phyloP scores from a whole-genome alignment of 1,140 invertebrate genomes.

The Drosophila lacertosa region DNA sequence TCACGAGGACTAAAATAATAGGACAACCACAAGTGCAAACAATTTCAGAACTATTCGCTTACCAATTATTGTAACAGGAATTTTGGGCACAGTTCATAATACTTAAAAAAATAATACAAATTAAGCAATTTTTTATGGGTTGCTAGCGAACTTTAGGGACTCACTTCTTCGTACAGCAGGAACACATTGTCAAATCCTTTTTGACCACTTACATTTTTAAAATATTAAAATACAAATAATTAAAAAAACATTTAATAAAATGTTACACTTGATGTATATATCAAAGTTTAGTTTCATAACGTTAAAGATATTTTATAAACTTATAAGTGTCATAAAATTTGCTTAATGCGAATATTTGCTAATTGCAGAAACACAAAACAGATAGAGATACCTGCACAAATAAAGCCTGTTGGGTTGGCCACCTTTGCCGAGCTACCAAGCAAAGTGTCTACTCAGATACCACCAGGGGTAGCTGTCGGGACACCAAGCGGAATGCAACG shows the following conservation, averaged over 20 bases:
- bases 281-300: constrained; percentile 10
- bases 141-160: not conserved
- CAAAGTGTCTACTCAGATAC: too few species aligned
- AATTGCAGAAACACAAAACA: too few species aligned
- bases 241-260: constrained; percentile 12
- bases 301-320: not conserved
- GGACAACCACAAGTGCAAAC: not conserved
- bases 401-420: too few species aligned
- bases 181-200: constrained; percentile 33
- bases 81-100: too few species aligned
- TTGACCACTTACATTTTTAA: constrained; percentile 21
- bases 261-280: constrained; percentile 20
- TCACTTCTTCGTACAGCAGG: constrained; percentile 19
- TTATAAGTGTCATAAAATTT: not conserved
- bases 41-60: not conserved
- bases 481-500: too few species aligned
- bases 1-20: constrained; percentile 3
- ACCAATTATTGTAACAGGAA: not conserved
- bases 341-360: too few species aligned
- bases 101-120: too few species aligned
- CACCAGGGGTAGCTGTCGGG: too few species aligned
- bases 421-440: too few species aligned
- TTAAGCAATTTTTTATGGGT: too few species aligned
- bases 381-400: too few species aligned
- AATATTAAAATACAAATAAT: constrained; percentile 30